Conservation (phyloP, 2,113 vertebrate species). For the Oryzias javanicus region DNA sequence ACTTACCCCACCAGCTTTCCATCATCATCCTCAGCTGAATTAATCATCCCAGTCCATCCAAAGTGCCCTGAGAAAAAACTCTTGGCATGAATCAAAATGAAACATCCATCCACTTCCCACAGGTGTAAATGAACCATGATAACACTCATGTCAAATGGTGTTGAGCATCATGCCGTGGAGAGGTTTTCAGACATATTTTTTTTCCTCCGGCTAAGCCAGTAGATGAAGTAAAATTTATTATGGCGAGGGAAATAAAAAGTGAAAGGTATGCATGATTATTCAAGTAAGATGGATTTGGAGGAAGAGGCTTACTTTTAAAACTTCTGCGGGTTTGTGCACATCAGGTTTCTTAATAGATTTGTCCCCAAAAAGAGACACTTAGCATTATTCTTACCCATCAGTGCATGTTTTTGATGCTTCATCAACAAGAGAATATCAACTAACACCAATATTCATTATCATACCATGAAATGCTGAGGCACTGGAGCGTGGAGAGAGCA, state of each 20-base stretch:
- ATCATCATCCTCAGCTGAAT: conserved; percentile 8
- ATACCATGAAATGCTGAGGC: no score
- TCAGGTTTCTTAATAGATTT: conserved; percentile 9
- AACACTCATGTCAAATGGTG: conserved; percentile 40
- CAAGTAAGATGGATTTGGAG: conserved; percentile 30
- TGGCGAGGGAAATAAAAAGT: conserved; percentile 34
- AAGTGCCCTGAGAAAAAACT: conserved; percentile 11
- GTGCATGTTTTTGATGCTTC: conserved; percentile 2
- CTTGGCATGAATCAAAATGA: conserved; percentile 35
- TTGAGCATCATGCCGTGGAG: conserved; percentile 18
- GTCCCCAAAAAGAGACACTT: not conserved
- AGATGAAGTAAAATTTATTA: conserved; percentile 23
- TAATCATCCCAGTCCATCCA: conserved; percentile 21
- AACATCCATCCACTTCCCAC: conserved; percentile 35
- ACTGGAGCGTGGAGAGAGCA: no score
- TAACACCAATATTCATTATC: not conserved
- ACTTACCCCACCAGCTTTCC: not conserved
- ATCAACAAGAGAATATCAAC: not conserved
- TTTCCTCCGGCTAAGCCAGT: conserved; percentile 2
- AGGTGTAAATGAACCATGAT: conserved; percentile 52
- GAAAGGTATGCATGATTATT: conserved; percentile 23
- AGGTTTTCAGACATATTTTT: conserved; percentile 3
- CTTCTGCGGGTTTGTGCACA: conserved; percentile 3
- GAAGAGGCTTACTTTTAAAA: conserved; percentile 10
- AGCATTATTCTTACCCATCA: not conserved